These are phyloP conservation scores for Larimichthys polyactis DNA, from an alignment of 2,113 vertebrate species.

Conservation along the genomic window DNA sequence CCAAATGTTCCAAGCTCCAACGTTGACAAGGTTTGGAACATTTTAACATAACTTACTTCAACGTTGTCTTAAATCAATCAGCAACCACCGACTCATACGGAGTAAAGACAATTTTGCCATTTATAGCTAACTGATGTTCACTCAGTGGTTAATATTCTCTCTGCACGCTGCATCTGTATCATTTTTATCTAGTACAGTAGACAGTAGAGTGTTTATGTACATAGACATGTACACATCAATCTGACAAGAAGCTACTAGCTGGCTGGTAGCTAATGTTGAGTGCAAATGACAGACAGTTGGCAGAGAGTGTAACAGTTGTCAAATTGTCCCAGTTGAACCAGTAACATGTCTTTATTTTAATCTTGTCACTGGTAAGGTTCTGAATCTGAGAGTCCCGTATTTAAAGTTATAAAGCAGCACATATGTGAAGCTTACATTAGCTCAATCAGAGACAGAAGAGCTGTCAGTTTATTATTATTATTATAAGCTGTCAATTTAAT, in stretches of 20 bases:
- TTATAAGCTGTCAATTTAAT: not conserved
- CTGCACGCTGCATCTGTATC: not conserved
- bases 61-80: not conserved
- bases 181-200: not conserved
- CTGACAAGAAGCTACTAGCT: not conserved
- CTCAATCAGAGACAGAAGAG: conserved; percentile 7
- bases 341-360: not conserved
- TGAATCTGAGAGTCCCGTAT: not conserved
- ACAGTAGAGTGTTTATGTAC: not conserved
- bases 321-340: not conserved
- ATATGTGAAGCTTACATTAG: not conserved
- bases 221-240: not conserved
- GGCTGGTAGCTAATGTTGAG: not conserved
- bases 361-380: not conserved
- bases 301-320: not conserved
- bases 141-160: not conserved
- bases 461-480: not conserved
- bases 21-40: not conserved
- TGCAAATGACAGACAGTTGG: not conserved
- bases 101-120: too few species aligned
- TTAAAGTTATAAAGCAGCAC: not conserved
- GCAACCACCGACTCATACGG: too few species aligned
- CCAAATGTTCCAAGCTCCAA: not conserved
- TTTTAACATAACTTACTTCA: too few species aligned
- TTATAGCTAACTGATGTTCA: too few species aligned